These are phyloP conservation scores for Ornithoptera priamus DNA, from an alignment of 2,888 invertebrate species.

Conservation along the genomic window DNA sequence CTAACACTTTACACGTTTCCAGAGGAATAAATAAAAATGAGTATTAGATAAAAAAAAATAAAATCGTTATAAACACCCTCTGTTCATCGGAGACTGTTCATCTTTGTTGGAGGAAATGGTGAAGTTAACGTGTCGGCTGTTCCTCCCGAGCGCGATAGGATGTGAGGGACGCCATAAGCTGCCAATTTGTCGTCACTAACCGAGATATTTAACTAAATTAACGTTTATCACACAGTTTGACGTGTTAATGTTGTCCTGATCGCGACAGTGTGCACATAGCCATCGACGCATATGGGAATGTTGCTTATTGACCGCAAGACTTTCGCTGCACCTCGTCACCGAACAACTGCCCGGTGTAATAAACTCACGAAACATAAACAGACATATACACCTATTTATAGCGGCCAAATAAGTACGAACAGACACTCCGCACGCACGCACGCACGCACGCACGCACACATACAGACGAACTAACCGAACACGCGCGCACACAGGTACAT, in stretches of 20 bases:
- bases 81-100: not conserved
- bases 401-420: not conserved
- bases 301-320: too few relatives aligned
- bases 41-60: too few relatives aligned
- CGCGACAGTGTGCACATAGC: not conserved
- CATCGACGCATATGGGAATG: too few relatives aligned
- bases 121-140: not conserved
- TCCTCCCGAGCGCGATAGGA: not conserved
- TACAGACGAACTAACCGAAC: not conserved
- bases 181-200: slow-evolving; percentile 1
- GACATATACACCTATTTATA: not conserved
- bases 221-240: not conserved
- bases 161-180: not conserved
- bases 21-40: too few relatives aligned
- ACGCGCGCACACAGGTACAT: not conserved
- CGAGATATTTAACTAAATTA: not conserved
- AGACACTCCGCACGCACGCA: not conserved
- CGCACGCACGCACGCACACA: not conserved
- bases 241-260: not conserved
- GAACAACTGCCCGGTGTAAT: not conserved
- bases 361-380: not conserved
- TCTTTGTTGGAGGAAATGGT: not conserved
- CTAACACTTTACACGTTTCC: too few relatives aligned
- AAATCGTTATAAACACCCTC: too few relatives aligned
- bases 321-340: not conserved